Conservation (phyloP, 2,797 vertebrate species). For the Microhierax caerulescens region DNA sequence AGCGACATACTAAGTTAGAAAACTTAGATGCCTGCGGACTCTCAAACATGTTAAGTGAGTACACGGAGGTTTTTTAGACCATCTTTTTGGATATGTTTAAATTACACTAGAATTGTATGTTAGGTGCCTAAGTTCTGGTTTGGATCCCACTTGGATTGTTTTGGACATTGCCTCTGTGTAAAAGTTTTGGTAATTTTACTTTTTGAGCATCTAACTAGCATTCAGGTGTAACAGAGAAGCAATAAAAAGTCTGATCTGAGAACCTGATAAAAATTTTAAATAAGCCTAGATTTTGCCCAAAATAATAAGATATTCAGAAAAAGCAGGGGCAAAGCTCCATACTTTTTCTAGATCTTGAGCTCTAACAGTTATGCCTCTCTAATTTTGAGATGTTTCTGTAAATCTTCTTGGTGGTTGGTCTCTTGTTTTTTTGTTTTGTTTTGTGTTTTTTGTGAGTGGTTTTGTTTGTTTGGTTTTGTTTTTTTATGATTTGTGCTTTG, state of each 20-base stretch:
- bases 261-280: not conserved
- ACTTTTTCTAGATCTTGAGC: not conserved
- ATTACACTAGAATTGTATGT: not conserved
- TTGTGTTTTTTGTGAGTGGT: not conserved
- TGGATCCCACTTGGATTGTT: not conserved
- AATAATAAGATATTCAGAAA: not conserved
- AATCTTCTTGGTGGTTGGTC: not conserved
- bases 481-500: not conserved
- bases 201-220: not conserved
- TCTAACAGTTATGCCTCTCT: not conserved
- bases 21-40: not conserved
- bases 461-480: not conserved
- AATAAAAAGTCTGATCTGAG: not conserved
- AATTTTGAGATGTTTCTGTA: not conserved
- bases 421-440: not conserved
- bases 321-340: fast-evolving
- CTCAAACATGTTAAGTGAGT: not conserved
- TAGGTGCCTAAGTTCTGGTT: not conserved
- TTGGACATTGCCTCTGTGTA: not conserved
- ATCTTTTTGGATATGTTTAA: not conserved
- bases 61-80: not conserved
- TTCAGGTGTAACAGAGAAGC: not conserved
- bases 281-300: not conserved
- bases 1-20: not conserved
- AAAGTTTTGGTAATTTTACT: not conserved